Conservation (phyloP, 2,888 invertebrate genomes). For the Chalcis sispes region DNA sequence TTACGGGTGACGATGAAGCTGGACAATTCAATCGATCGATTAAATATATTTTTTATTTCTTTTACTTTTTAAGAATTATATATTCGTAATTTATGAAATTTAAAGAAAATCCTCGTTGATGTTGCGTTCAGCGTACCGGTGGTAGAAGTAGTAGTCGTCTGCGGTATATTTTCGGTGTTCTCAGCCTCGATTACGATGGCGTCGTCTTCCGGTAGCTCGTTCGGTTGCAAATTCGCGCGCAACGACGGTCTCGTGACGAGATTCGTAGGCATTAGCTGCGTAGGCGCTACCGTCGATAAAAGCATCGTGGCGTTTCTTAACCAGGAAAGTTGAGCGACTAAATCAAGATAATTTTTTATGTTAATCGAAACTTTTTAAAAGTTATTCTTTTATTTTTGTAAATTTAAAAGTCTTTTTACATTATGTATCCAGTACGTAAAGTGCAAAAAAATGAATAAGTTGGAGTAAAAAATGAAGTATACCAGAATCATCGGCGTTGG, state of each 20-base stretch:
- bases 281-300: slow-evolving; percentile 64
- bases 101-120: no score
- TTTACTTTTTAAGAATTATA: no score
- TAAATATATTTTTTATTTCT: no score
- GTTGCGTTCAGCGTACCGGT: no score
- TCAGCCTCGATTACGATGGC: slow-evolving; percentile 71
- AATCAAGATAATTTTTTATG: neutral
- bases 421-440: no score
- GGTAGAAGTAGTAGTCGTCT: slow-evolving; percentile 61
- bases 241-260: slow-evolving; percentile 67
- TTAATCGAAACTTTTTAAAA: no score
- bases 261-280: slow-evolving; percentile 64
- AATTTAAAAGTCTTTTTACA: no score
- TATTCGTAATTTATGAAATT: no score
- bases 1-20: slow-evolving; percentile 60
- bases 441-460: neutral
- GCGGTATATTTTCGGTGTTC: slow-evolving; percentile 63
- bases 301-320: slow-evolving; percentile 70
- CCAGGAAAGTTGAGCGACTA: slow-evolving; percentile 72
- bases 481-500: slow-evolving; percentile 59
- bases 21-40: no score
- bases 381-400: no score
- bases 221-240: slow-evolving; percentile 62
- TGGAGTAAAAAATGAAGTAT: neutral
- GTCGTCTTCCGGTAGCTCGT: slow-evolving; percentile 68